Base-by-base conservation (phyloP, 2,113 vertebrate genomes). In the Scalopus aquaticus region DNA sequence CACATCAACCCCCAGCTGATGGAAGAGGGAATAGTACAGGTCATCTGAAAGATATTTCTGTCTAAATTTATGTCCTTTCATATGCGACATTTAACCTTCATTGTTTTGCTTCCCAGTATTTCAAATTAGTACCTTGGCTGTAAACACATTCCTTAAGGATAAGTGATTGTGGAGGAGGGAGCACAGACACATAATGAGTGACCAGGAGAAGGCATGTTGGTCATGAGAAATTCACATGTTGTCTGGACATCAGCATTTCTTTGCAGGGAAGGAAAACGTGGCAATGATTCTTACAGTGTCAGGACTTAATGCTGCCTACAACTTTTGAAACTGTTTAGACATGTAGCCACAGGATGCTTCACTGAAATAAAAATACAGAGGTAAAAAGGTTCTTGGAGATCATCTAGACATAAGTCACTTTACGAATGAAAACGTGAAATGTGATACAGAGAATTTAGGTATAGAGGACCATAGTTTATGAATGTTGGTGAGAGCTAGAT, bases 91-190 rank as follows among this genome's bases (percentile, higher is more conserved):
- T 96, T 85, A 88, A 82, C 79, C 62, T 89, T 80, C 39, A 39
- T 95, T 97, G 72, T 93, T 94, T 88, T 94, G 58, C 69, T 79
- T 80, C 54, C 32, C 90, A 80, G 65, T 91, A 44, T 91, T 93
- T 93, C 89, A 96, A 97, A 91, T 93, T 44, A 91, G 89, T 90
- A 26, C 51, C 24, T 81, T 80, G 39, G 12, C 90, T 90, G 30
- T 94, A 87, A 95, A 94, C 84, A 92, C 73, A 91, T 93, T 94
- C 60, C 56, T 69, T 87, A 91, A 73, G 67, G 65, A 76, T 91
- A 96, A 85, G 39, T 93, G 86, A 74, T 67, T 60, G 35, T 76
- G 60, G 64, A 64, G 93, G 78, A 93, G 46, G 79, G 62, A 89
- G 72, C 39, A 37, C 56, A 92, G 67, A 73, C 80, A 85, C 44